phyloP scores from a whole-genome alignment of 1,140 invertebrate genomes.

The Neodiprion fabricii region DNA sequence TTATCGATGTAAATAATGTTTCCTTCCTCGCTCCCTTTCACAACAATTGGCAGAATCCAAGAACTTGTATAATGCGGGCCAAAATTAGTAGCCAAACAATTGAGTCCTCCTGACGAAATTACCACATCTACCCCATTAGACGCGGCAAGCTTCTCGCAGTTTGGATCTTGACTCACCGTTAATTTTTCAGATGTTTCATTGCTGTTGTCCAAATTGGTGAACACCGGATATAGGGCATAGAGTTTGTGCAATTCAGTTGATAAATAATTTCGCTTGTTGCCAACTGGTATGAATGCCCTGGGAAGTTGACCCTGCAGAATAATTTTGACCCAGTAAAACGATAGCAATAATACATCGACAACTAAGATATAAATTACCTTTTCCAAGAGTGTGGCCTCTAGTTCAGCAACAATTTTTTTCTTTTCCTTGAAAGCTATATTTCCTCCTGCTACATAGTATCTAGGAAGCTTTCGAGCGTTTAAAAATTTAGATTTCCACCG shows the following conservation, averaged over 20 bases:
- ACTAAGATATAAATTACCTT: constrained; percentile 19
- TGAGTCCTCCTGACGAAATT: constrained; percentile 59
- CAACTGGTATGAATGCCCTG: constrained; percentile 28
- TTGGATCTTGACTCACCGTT: constrained; percentile 52
- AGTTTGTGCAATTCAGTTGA: constrained; percentile 4
- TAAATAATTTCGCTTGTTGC: constrained; percentile 16
- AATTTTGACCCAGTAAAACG: not conserved
- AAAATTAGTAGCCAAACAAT: constrained; percentile 52
- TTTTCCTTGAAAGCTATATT: constrained; percentile 34
- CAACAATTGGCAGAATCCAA: constrained; percentile 57
- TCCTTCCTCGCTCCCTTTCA: constrained; percentile 45
- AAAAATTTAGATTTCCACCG: constrained; percentile 37
- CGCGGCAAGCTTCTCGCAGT: constrained; percentile 51
- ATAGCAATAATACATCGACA: no score
- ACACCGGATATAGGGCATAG: constrained; percentile 19
- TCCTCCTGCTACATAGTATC: constrained; percentile 38
- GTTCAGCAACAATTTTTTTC: constrained; percentile 31
- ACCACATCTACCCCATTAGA: constrained; percentile 51
- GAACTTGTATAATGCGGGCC: constrained; percentile 38
- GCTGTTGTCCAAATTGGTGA: not conserved
- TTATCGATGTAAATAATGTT: constrained; percentile 60
- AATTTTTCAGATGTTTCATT: constrained; percentile 24
- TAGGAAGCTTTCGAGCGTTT: constrained; percentile 32
- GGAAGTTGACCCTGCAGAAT: constrained; percentile 32
- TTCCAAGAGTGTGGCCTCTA: constrained; percentile 28